Evolutionary conservation across 2,888 invertebrate species (phyloP).

Genomic region (Steinernema hermaphroditum): DNA sequence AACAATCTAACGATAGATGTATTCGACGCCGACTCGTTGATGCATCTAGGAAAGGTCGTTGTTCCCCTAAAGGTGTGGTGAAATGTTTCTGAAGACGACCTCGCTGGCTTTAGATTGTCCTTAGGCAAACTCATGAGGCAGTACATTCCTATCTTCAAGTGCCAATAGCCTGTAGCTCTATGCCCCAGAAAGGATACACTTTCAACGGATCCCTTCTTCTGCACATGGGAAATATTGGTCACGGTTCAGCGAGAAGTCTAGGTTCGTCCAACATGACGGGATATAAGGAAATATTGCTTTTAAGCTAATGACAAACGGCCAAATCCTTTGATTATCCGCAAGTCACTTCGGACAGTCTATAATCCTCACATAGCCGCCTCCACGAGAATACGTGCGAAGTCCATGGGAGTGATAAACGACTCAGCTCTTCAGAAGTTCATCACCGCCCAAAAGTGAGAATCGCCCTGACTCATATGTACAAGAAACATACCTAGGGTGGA

Average conservation of each 20-base stretch:
- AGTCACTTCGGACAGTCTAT: not conserved
- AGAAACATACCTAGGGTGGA: not conserved
- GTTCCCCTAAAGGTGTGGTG: conserved; percentile 68
- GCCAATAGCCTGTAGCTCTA: not conserved
- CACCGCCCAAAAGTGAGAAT: not conserved
- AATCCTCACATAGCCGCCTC: not conserved
- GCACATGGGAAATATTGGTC: conserved; percentile 1
- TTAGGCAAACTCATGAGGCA: not conserved
- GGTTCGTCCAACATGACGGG: not conserved
- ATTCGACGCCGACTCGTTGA: conserved; percentile 70
- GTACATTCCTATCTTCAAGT: conserved; percentile 7
- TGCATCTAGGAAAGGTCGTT: conserved; percentile 68
- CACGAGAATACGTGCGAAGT: not conserved
- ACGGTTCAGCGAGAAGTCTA: not conserved
- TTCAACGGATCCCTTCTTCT: not conserved
- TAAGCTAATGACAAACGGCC: not conserved
- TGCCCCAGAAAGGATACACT: conserved; percentile 5
- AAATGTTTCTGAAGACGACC: not conserved
- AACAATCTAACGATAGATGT: conserved; percentile 69
- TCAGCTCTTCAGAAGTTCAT: not conserved
- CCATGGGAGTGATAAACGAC: not conserved
- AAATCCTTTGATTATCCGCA: not conserved
- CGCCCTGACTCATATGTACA: not conserved
- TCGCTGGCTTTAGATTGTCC: not conserved
- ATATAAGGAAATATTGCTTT: not conserved